These are phyloP conservation scores for Sinhomidia bicolor DNA, from an alignment of 2,888 invertebrate genomes.

Conservation along the genomic window DNA sequence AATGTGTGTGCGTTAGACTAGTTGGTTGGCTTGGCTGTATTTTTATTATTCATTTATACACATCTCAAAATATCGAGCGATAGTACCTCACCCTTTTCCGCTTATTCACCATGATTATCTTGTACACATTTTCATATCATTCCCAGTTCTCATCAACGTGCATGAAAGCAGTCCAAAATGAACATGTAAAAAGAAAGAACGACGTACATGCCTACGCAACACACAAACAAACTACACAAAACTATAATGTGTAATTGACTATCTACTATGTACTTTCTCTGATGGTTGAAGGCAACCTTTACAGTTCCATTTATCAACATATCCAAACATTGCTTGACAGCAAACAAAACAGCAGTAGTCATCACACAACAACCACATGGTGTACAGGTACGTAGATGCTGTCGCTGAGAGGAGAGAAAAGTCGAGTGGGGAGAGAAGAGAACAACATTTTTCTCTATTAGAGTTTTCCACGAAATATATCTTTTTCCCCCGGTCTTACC, in stretches of 20 bases:
- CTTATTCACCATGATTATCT: slow-evolving; percentile 19
- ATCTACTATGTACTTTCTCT: neutral
- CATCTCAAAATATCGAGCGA: neutral
- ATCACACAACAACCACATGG: neutral
- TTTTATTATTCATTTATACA: neutral
- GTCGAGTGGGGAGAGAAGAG: neutral
- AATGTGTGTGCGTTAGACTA: no score
- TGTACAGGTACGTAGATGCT: neutral
- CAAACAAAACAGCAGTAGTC: slow-evolving; percentile 11
- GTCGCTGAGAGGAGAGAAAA: neutral
- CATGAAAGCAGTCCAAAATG: neutral
- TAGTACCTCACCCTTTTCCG: neutral
- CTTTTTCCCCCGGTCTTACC: neutral
- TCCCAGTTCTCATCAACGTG: neutral
- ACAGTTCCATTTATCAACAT: slow-evolving; percentile 41
- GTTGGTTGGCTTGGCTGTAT: no score
- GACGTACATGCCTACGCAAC: no score
- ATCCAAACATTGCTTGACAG: slow-evolving; percentile 15
- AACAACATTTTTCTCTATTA: slow-evolving; percentile 43
- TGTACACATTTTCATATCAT: neutral
- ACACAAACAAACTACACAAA: no score
- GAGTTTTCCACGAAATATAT: neutral
- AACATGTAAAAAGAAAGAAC: neutral
- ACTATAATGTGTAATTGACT: neutral
- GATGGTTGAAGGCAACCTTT: neutral